A percentile compares a stretch with the other conserved stretches of the same genome.
Evolutionary conservation across 2,113 vertebrate species (phyloP).

Genomic region (Oenanthe oenanthe): DNA sequence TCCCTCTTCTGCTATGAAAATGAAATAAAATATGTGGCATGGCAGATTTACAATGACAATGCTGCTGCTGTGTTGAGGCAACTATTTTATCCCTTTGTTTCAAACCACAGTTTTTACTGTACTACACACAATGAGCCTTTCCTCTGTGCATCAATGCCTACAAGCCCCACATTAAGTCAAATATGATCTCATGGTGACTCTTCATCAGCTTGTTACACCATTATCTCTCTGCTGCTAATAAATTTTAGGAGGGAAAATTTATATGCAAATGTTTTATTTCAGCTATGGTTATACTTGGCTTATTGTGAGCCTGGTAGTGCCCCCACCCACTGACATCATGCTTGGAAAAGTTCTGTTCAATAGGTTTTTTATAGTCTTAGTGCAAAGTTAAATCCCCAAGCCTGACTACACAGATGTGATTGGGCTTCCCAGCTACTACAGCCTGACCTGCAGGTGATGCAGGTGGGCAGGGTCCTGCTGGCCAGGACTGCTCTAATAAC

Average conservation of each 20-base stretch:
- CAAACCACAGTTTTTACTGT: conserved; percentile 19
- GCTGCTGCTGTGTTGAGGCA: conserved; percentile 47
- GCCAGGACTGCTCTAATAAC: background rate
- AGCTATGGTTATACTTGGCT: background rate
- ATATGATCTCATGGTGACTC: background rate
- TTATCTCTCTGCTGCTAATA: conserved; percentile 27
- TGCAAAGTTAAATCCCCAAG: background rate
- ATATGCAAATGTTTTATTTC: conserved; percentile 47
- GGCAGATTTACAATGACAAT: conserved; percentile 63
- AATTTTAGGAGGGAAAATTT: conserved; percentile 15
- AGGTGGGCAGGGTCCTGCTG: background rate
- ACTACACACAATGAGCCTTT: background rate
- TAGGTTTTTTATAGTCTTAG: background rate
- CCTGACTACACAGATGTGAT: background rate
- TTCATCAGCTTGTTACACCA: background rate
- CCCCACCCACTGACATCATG: conserved; percentile 52
- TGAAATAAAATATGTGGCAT: conserved; percentile 57
- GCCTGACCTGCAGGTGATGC: background rate
- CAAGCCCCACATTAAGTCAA: background rate
- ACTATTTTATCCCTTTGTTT: conserved; percentile 50
- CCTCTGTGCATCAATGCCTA: background rate
- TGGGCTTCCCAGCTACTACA: background rate
- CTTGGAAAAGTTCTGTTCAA: background rate
- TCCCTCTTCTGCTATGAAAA: conserved; percentile 68
- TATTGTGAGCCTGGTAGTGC: background rate